Percentiles rank a stretch among this genome's conserved stretches.
phyloP scores from a whole-genome alignment of 2,113 vertebrate species.

The Cyprinodon variegatus region DNA sequence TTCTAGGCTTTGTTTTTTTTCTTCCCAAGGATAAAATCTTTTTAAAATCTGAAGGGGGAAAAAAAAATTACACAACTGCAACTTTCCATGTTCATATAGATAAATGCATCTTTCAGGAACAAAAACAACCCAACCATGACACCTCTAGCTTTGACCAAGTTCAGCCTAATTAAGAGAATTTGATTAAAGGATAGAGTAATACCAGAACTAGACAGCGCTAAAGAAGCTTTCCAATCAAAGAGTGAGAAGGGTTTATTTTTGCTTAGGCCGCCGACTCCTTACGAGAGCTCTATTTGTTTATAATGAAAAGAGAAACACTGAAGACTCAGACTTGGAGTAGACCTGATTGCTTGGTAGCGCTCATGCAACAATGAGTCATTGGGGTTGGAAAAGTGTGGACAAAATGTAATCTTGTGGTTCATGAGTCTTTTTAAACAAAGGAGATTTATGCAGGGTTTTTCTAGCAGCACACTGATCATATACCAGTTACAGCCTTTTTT shows the following conservation, averaged over 20 bases:
- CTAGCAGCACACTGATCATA: constrained; percentile 65
- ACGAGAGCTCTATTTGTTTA: constrained; percentile 18
- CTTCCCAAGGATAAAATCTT: too few species aligned
- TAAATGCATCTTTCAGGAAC: not conserved
- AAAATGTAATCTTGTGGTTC: constrained; percentile 59
- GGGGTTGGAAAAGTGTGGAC: constrained; percentile 16
- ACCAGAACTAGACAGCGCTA: not conserved
- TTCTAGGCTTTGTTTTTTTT: not conserved
- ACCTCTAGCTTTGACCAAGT: not conserved
- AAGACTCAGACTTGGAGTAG: constrained; percentile 1
- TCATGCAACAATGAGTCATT: constrained; percentile 19
- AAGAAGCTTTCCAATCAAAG: not conserved
- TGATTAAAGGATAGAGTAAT: not conserved
- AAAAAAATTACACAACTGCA: not conserved
- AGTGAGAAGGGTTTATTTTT: not conserved
- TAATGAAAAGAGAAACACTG: not conserved
- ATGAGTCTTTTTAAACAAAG: constrained; percentile 73
- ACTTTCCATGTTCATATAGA: not conserved
- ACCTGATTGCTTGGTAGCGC: not conserved
- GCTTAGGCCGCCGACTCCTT: not conserved
- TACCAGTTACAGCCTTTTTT: constrained; percentile 74
- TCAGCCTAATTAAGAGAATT: not conserved
- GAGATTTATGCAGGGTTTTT: constrained; percentile 74
- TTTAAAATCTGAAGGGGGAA: too few species aligned
- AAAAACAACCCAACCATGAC: not conserved